Conservation (phyloP, 2,797 vertebrate genomes). For the Myiotriccus ornatus region DNA sequence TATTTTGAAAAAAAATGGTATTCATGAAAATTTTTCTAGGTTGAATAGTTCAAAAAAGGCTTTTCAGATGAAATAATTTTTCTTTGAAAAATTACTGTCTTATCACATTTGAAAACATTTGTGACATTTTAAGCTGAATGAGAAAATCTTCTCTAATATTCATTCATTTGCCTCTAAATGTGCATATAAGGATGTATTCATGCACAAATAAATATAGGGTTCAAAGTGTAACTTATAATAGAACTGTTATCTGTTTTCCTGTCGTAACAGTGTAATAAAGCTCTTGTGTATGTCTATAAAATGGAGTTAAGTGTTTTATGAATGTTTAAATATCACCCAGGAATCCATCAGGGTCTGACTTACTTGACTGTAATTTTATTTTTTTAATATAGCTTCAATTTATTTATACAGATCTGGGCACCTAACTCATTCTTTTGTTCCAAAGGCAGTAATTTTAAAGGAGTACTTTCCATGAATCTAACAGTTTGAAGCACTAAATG, state of each 20-base stretch:
- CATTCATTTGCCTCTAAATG: neutral
- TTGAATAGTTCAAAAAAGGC: neutral
- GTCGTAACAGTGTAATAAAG: constrained; percentile 3
- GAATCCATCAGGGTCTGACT: neutral
- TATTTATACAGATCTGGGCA: neutral
- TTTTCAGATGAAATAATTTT: neutral
- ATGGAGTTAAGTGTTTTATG: constrained; percentile 17
- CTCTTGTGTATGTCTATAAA: neutral
- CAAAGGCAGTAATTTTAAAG: constrained; percentile 14
- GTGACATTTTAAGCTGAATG: neutral
- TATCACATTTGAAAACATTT: neutral
- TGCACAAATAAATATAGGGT: neutral
- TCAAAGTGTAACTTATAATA: constrained; percentile 1
- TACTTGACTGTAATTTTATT: neutral
- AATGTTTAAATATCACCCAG: constrained; percentile 35
- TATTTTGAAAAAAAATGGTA: neutral
- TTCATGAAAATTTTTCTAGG: neutral
- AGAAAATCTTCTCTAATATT: neutral
- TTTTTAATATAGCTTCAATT: neutral
- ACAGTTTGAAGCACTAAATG: neutral
- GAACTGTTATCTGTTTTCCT: constrained; percentile 11
- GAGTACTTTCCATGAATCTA: neutral
- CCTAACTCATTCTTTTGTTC: constrained; percentile 9
- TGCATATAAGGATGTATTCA: neutral
- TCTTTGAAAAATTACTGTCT: neutral